phyloP scores from a whole-genome alignment of 2,797 vertebrate genomes.

The Brachyrhaphis roseni region DNA sequence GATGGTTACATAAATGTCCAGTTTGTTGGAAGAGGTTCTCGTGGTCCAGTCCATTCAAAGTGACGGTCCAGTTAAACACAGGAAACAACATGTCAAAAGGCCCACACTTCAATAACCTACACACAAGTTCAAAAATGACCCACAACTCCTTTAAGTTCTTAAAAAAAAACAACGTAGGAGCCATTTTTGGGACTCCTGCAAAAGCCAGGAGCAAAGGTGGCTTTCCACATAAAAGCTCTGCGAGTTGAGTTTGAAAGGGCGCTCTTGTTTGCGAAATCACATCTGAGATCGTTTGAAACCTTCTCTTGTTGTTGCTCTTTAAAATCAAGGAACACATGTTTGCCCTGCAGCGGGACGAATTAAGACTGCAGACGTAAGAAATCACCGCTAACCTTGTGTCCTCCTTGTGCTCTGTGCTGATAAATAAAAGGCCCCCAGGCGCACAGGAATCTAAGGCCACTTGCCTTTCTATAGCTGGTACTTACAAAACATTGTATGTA shows the following conservation, averaged over 20 bases:
- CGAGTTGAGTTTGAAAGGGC: conserved; percentile 50
- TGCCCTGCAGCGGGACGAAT: conserved; percentile 65
- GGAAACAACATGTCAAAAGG: conserved; percentile 18
- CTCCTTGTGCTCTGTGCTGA: conserved; percentile 71
- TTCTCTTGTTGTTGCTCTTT: conserved; percentile 54
- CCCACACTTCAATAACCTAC: conserved; percentile 12
- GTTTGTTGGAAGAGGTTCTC: conserved; percentile 15
- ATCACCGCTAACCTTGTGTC: conserved; percentile 67
- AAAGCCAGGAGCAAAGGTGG: conserved; percentile 40
- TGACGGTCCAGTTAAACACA: conserved; percentile 20
- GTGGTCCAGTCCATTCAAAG: conserved; percentile 17
- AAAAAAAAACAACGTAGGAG: conserved; percentile 6
- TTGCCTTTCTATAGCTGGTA: conserved; percentile 40
- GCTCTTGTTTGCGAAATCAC: conserved; percentile 55
- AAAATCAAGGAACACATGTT: conserved; percentile 73
- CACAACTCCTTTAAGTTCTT: conserved; percentile 5
- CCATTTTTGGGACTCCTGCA: conserved; percentile 25
- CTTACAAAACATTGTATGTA: conserved; percentile 19
- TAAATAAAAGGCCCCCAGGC: conserved; percentile 62
- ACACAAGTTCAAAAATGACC: conserved; percentile 23
- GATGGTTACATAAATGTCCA: conserved; percentile 32
- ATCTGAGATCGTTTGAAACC: conserved; percentile 51
- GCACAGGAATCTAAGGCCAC: conserved; percentile 62
- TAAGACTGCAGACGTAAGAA: conserved; percentile 69
- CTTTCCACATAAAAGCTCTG: conserved; percentile 40